Percentiles rank a stretch among this genome's conserved stretches.
Conservation (phyloP, 1,140 invertebrate species). For the Bombus consobrinus region DNA sequence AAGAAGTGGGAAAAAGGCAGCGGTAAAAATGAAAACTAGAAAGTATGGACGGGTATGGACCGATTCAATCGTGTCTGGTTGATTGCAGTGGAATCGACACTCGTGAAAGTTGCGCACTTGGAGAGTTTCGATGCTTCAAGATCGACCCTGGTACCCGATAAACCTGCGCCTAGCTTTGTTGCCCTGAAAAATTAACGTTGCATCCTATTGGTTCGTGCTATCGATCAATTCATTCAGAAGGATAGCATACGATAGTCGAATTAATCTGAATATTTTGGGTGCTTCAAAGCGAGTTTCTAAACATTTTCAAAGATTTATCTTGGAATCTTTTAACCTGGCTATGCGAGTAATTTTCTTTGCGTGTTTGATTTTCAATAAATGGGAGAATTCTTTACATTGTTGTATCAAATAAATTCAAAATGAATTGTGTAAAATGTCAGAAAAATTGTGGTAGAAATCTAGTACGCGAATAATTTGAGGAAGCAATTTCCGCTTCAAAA, state of each 20-base stretch:
- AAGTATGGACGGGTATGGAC: neutral
- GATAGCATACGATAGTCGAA: neutral
- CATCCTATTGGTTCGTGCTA: neutral
- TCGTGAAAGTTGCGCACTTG: slow-evolving; percentile 21
- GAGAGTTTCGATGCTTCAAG: slow-evolving; percentile 14
- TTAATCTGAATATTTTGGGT: neutral
- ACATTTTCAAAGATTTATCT: neutral
- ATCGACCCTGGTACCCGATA: neutral
- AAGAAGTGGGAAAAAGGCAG: neutral
- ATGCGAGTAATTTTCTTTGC: too few species aligned
- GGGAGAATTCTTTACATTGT: too few species aligned
- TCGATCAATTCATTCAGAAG: neutral
- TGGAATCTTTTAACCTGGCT: neutral
- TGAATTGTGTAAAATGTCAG: too few species aligned
- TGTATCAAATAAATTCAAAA: too few species aligned
- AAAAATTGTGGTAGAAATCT: too few species aligned
- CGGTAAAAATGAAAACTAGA: neutral
- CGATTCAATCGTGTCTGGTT: slow-evolving; percentile 11
- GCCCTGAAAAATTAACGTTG: neutral
- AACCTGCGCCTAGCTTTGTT: neutral
- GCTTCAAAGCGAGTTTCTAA: neutral
- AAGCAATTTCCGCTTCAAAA: neutral
- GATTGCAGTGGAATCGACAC: slow-evolving; percentile 25
- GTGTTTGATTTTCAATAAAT: neutral
- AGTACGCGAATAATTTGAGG: neutral